These are phyloP conservation scores for Schizaphis graminum DNA, from an alignment of 2,888 invertebrate species.

Conservation along the genomic window DNA sequence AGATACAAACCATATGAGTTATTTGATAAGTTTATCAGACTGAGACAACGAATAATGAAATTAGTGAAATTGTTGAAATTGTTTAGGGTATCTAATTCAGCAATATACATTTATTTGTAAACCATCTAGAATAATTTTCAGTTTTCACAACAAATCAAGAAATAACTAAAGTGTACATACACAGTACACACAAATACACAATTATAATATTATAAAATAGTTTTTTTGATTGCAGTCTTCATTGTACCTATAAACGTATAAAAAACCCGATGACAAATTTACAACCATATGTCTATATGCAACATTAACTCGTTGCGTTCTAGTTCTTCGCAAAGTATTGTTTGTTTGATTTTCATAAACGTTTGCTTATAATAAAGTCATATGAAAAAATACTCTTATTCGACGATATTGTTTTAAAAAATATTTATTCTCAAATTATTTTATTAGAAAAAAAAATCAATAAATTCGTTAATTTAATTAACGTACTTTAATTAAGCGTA, in stretches of 20 bases:
- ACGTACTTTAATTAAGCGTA: not conserved
- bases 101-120: not conserved
- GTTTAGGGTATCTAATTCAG: not conserved
- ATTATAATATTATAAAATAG: not conserved
- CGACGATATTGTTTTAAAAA: not conserved
- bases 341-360: not conserved
- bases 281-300: not conserved
- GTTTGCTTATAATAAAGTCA: not conserved
- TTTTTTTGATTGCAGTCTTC: not conserved
- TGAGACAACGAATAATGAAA: not conserved
- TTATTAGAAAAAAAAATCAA: not conserved
- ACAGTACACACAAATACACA: not conserved
- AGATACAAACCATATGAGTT: no score
- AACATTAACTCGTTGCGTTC: not conserved
- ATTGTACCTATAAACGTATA: not conserved
- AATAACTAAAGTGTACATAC: not conserved
- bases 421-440: not conserved
- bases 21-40: not conserved
- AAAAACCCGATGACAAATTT: conserved; percentile 1
- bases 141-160: not conserved
- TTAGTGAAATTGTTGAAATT: no score
- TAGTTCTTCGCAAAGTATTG: not conserved
- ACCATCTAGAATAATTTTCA: not conserved
- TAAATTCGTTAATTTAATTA: not conserved
- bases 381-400: not conserved